Evolutionary conservation across 2,888 invertebrate species (phyloP), one percentile per base, ranked within the genome.

Genomic region (Rutpela maculata): DNA sequence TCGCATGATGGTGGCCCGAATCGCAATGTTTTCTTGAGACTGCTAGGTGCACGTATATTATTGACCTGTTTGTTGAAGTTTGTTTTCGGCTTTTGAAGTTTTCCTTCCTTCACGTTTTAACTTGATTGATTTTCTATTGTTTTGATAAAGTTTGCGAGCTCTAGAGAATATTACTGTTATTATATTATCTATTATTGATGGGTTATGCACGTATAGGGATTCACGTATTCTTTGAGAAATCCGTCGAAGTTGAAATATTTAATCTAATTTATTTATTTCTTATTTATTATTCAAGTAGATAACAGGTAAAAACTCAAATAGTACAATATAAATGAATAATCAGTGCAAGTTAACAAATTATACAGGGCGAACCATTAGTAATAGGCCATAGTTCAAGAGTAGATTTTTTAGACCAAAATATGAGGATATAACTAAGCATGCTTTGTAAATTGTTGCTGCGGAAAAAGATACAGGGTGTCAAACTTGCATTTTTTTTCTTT

Each of bases 121-220:
- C 18, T 59, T 62, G 60, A 70, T 70, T 70, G 70, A 70, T 70
- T 70, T 70, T 70, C 70, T 60, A 60, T 70, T 70, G 70, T 70
- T 70, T 69, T 60, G 43, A 62, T 70, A 60, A 70, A 70, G 70
- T 70, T 70, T 59, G 12, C 15, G n/a, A 22, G 15, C 60, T 60
- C 70, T n/a, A 50, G 70, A 62, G 70, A 26, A 70, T 22, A 38
- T 50, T 38, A 17, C 31, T 38, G 70, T 43, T 70, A 70, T 70
- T 70, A 62, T 60, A 62, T 70, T 70, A 60, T 60, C 59, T 43
- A 43, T 70, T 43, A 60, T 60, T 22, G 17, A 19, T 43, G 18
- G 60, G 15, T 70, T 60, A 59, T 69, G 57, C 18, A 56, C 18
- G 18, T 59, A 35, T 18, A 31, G 62, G 62, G 59, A 59, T 56